phyloP scores from a whole-genome alignment of 2,888 invertebrate genomes.

The Tupiocoris notatus region DNA sequence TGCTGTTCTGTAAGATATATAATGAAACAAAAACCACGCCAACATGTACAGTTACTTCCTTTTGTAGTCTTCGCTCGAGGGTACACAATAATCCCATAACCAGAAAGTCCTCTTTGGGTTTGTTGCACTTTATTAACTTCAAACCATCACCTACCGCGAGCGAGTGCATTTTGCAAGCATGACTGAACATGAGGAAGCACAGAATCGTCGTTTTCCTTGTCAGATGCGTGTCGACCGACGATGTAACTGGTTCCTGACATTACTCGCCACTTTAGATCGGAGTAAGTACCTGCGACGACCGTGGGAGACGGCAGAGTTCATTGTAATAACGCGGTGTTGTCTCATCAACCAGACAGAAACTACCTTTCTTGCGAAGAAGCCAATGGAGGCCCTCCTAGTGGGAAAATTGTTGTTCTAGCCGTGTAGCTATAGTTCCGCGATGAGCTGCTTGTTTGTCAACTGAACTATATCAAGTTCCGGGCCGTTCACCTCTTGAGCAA shows the following conservation, averaged over 20 bases:
- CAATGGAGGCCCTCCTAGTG: not conserved
- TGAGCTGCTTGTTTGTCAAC: not conserved
- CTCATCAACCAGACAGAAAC: not conserved
- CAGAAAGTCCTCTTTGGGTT: too few relatives aligned
- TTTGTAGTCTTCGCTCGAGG: too few relatives aligned
- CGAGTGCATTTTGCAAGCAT: not conserved
- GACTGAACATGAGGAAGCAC: not conserved
- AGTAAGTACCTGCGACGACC: not conserved
- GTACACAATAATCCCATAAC: too few relatives aligned
- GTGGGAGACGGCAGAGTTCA: not conserved
- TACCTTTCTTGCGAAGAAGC: not conserved
- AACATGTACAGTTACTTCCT: too few relatives aligned
- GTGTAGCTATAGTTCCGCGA: not conserved
- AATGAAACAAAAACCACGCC: too few relatives aligned
- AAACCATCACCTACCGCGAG: too few relatives aligned
- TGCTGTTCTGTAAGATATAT: too few relatives aligned
- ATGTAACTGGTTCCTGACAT: not conserved
- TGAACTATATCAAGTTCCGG: not conserved
- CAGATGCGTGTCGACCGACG: not conserved
- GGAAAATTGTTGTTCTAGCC: not conserved
- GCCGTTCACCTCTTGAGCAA: not conserved
- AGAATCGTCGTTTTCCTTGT: not conserved
- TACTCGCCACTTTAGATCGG: not conserved
- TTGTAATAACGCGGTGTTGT: not conserved
- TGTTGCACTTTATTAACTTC: too few relatives aligned